Conservation (phyloP, 2,113 vertebrate species). For the Mesoclemmys tuberculata region DNA sequence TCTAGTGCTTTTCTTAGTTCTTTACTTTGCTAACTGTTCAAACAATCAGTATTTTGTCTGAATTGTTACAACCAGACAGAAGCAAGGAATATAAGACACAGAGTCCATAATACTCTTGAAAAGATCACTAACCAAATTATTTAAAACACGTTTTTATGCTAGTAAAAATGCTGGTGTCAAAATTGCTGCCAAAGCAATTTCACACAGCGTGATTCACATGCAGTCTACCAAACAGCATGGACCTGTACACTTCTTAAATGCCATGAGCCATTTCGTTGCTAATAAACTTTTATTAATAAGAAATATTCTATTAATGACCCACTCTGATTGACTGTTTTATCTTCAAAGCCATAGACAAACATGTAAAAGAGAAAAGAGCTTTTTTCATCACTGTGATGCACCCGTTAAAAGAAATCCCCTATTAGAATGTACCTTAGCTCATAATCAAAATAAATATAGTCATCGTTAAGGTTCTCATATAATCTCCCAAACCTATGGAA, state of each 20-base stretch:
- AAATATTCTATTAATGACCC: neutral
- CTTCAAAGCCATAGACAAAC: neutral
- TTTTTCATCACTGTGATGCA: neutral
- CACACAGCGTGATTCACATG: neutral
- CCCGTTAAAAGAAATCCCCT: fast-evolving
- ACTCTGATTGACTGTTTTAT: fast-evolving
- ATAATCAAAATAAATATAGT: neutral
- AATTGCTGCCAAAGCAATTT: neutral
- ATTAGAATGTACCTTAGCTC: neutral
- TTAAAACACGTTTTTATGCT: neutral
- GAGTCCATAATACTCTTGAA: neutral
- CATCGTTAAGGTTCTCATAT: neutral
- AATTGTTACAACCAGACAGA: neutral
- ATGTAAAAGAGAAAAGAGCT: neutral
- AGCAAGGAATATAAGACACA: neutral
- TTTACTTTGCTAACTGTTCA: neutral
- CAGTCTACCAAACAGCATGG: neutral
- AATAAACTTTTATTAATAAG: neutral
- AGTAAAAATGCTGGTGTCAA: neutral
- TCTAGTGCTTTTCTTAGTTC: neutral
- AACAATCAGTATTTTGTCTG: neutral
- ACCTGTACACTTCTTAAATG: neutral
- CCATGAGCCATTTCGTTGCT: neutral
- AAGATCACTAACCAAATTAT: neutral
- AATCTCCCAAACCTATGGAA: neutral